Conservation (phyloP, 2,113 vertebrate species). For the Burhinus oedicnemus region DNA sequence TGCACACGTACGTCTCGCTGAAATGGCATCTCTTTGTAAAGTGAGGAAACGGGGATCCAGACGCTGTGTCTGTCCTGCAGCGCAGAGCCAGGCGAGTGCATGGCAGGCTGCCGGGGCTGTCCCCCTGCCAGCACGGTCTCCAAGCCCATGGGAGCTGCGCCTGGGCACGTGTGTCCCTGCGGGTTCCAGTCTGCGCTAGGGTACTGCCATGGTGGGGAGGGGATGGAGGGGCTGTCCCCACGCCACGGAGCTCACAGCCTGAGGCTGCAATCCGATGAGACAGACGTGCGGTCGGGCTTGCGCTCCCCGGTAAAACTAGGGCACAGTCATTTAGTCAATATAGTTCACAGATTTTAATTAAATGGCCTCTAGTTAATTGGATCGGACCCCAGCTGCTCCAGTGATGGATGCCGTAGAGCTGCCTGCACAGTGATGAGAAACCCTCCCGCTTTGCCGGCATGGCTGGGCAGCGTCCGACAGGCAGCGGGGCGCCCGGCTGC, state of each 20-base stretch:
- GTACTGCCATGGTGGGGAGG: neutral
- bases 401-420: neutral
- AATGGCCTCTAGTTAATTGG: conserved; percentile 39
- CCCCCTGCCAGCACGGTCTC: neutral
- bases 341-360: conserved; percentile 39
- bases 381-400: neutral
- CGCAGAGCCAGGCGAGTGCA: rapidly evolving
- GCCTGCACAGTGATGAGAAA: rapidly evolving
- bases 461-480: rapidly evolving
- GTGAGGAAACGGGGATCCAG: rapidly evolving
- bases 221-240: neutral
- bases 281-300: rapidly evolving
- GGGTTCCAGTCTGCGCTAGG: rapidly evolving
- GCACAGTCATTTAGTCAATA: neutral
- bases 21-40: rapidly evolving
- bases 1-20: conserved; percentile 86
- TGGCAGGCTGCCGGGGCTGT: too few species aligned
- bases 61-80: rapidly evolving
- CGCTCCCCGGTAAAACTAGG: neutral
- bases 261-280: neutral
- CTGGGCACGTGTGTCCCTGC: neutral
- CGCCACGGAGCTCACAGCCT: rapidly evolving
- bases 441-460: rapidly evolving
- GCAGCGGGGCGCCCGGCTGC: rapidly evolving
- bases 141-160: rapidly evolving